Evolutionary conservation across 1,140 invertebrate genomes (phyloP).

Genomic region (Saccostrea cuccullata): DNA sequence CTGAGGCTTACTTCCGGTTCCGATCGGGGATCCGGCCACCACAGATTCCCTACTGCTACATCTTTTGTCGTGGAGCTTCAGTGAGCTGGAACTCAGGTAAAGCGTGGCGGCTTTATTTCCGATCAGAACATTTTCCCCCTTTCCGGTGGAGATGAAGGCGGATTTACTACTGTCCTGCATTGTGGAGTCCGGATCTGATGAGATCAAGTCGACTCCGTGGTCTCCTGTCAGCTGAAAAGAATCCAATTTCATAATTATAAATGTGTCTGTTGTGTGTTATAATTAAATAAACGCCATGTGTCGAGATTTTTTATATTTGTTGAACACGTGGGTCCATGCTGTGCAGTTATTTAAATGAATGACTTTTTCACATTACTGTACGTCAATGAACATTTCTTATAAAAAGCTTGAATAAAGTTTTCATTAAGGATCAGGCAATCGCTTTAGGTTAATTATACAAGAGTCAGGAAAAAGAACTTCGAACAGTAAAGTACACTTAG

Average conservation of each 20-base stretch:
- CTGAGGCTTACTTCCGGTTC: slow-evolving; percentile 8
- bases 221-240: background rate
- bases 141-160: slow-evolving; percentile 6
- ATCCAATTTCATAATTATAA: background rate
- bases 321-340: background rate
- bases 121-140: slow-evolving; percentile 45
- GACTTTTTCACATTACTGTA: background rate
- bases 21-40: background rate
- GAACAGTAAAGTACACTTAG: background rate
- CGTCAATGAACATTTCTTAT: background rate
- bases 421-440: background rate
- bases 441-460: background rate
- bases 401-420: background rate
- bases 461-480: background rate
- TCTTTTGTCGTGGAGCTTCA: slow-evolving; percentile 40
- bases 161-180: background rate
- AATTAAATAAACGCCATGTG: background rate
- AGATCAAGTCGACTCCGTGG: background rate
- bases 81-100: slow-evolving; percentile 52
- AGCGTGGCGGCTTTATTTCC: slow-evolving; percentile 51
- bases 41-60: background rate
- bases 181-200: background rate
- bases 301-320: background rate
- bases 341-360: background rate
- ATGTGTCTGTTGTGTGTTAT: background rate